Conservation (phyloP, 2,888 invertebrate genomes). For the Nesidiocoris tenuis region DNA sequence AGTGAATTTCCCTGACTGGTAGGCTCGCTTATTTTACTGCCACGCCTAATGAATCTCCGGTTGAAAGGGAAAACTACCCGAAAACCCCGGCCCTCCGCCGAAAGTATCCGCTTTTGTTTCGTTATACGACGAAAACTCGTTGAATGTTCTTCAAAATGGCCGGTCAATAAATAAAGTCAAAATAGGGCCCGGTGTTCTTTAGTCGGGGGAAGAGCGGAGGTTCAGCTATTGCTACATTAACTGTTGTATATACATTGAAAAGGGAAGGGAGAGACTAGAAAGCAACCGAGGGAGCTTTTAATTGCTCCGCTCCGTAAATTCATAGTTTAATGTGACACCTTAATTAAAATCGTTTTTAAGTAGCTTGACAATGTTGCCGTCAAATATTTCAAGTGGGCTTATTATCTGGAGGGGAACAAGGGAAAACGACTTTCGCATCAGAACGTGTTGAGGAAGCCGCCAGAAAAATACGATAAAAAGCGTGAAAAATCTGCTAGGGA, state of each 20-base stretch:
- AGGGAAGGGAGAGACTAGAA: background rate
- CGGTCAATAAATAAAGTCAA: constrained; percentile 12
- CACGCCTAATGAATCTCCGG: background rate
- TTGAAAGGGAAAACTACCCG: background rate
- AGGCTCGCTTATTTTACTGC: background rate
- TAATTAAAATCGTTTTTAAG: constrained; percentile 31
- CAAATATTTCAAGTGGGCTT: constrained; percentile 25
- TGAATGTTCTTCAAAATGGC: constrained; percentile 21
- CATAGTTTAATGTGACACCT: constrained; percentile 32
- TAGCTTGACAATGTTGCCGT: constrained; percentile 30
- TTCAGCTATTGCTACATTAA: constrained; percentile 8
- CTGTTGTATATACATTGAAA: constrained; percentile 15
- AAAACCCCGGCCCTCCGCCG: background rate
- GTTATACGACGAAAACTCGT: constrained; percentile 2
- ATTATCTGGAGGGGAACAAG: constrained; percentile 19
- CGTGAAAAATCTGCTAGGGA: too few species aligned
- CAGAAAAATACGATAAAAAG: background rate
- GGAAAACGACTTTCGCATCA: background rate
- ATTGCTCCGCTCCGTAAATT: constrained; percentile 23
- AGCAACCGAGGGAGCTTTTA: constrained; percentile 11
- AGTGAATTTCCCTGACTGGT: background rate
- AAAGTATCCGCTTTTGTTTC: background rate
- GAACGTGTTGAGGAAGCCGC: background rate
- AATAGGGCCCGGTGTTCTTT: background rate
- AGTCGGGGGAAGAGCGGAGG: background rate